These are phyloP conservation scores for Exephanes ischioxanthus DNA, from an alignment of 2,888 invertebrate genomes.

Conservation along the genomic window DNA sequence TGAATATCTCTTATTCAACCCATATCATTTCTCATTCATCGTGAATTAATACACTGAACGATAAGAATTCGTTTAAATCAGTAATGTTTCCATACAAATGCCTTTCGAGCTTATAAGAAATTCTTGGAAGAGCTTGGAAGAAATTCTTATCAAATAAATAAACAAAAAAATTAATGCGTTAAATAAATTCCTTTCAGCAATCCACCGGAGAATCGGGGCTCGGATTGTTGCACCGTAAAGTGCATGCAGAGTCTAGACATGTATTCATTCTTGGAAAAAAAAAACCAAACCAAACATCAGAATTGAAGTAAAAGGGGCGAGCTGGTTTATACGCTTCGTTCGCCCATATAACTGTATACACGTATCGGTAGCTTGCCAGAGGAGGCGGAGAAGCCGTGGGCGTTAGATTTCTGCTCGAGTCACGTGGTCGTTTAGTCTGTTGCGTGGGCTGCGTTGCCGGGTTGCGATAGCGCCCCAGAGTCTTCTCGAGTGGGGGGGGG, in stretches of 20 bases:
- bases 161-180: not conserved
- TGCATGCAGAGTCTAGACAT: not conserved
- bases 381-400: conserved; percentile 71
- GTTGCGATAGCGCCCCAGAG: conserved; percentile 60
- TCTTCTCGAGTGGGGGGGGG: conserved; percentile 21
- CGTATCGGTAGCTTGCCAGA: conserved; percentile 40
- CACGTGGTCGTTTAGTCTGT: conserved; percentile 77
- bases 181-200: conserved; percentile 1
- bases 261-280: conserved; percentile 21
- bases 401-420: conserved; percentile 72
- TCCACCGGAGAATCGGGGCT: not conserved
- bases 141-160: conserved; percentile 26
- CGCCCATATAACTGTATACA: conserved; percentile 25
- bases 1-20: not conserved
- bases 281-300: conserved; percentile 5
- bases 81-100: not conserved
- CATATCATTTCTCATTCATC: conserved; percentile 8
- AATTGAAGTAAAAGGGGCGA: conserved; percentile 39
- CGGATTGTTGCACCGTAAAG: conserved; percentile 12
- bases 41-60: conserved; percentile 7
- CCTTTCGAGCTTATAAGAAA: not conserved
- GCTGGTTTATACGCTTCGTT: conserved; percentile 16
- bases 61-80: conserved; percentile 35
- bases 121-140: not conserved
- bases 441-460: conserved; percentile 74